A percentile compares a stretch with the other conserved stretches of the same genome.
phyloP scores from a whole-genome alignment of 2,797 vertebrate species.

The Champsocephalus gunnari region DNA sequence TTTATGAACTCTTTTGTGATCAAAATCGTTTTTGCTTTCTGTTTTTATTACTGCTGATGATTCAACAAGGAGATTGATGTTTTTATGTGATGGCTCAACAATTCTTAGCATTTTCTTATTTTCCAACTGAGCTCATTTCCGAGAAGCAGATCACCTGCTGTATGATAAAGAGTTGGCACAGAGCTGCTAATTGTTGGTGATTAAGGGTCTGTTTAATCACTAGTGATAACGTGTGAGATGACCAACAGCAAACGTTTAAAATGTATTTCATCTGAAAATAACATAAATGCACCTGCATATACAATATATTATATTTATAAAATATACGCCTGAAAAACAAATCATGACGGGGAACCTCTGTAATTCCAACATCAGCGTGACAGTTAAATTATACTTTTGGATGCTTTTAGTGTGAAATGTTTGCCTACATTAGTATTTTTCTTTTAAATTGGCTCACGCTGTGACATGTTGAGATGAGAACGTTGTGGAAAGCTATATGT shows the following conservation, averaged over 20 bases:
- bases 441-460: slow-evolving; percentile 44
- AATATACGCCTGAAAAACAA: slow-evolving; percentile 21
- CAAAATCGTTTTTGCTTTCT: neutral
- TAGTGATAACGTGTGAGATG: neutral
- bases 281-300: slow-evolving; percentile 5
- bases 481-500: slow-evolving; percentile 62
- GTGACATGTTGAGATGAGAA: slow-evolving; percentile 62
- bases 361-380: slow-evolving; percentile 38
- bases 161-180: neutral
- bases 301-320: slow-evolving; percentile 32
- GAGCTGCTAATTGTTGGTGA: neutral
- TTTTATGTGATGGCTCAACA: neutral
- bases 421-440: slow-evolving; percentile 51
- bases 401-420: slow-evolving; percentile 42
- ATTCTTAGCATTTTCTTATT: neutral
- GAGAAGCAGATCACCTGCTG: neutral
- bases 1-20: neutral
- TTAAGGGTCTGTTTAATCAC: neutral
- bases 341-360: slow-evolving; percentile 11
- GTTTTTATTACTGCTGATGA: neutral
- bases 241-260: neutral
- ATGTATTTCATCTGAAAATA: slow-evolving; percentile 34
- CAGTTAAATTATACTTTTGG: slow-evolving; percentile 37
- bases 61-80: neutral
- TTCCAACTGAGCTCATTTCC: neutral